A percentile compares a stretch with the other conserved stretches of the same genome.
These are phyloP conservation scores for Cylloceria caligata DNA, from an alignment of 2,888 invertebrate genomes.

Conservation along the genomic window DNA sequence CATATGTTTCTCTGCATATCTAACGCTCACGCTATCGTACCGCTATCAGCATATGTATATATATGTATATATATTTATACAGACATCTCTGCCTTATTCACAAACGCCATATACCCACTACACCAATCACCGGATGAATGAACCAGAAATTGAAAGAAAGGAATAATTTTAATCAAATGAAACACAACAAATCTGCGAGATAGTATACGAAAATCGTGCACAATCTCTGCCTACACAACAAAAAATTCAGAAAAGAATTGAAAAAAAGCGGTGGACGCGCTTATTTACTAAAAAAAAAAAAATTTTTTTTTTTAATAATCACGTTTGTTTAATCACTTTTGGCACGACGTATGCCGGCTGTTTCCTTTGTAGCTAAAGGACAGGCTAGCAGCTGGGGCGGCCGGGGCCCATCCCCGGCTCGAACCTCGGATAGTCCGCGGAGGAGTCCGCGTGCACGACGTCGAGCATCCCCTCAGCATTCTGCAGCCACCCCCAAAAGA, in stretches of 20 bases:
- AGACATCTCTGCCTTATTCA: constrained; percentile 49
- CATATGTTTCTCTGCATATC: constrained; percentile 44
- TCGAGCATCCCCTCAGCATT: constrained; percentile 75
- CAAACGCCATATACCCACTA: constrained; percentile 48
- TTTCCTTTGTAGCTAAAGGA: constrained; percentile 82
- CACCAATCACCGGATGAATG: constrained; percentile 57
- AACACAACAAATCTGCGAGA: constrained; percentile 65
- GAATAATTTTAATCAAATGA: constrained; percentile 11
- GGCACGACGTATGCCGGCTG: constrained; percentile 79
- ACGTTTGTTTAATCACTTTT: constrained; percentile 75
- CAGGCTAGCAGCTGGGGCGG: constrained; percentile 83
- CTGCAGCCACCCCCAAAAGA: constrained; percentile 74
- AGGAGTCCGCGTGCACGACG: constrained; percentile 76
- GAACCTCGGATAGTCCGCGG: constrained; percentile 74
- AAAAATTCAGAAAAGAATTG: constrained; percentile 26
- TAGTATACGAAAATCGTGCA: constrained; percentile 61
- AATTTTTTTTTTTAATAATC: constrained; percentile 38
- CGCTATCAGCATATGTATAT: constrained; percentile 45
- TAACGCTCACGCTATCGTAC: constrained; percentile 53
- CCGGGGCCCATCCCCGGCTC: constrained; percentile 76
- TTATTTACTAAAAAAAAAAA: constrained; percentile 67
- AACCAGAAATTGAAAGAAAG: constrained; percentile 20
- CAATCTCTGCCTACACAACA: constrained; percentile 24
- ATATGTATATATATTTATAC: constrained; percentile 41
- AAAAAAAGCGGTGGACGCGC: constrained; percentile 15